phyloP scores from a whole-genome alignment of 2,113 vertebrate species.

The Melanocharis versteri region DNA sequence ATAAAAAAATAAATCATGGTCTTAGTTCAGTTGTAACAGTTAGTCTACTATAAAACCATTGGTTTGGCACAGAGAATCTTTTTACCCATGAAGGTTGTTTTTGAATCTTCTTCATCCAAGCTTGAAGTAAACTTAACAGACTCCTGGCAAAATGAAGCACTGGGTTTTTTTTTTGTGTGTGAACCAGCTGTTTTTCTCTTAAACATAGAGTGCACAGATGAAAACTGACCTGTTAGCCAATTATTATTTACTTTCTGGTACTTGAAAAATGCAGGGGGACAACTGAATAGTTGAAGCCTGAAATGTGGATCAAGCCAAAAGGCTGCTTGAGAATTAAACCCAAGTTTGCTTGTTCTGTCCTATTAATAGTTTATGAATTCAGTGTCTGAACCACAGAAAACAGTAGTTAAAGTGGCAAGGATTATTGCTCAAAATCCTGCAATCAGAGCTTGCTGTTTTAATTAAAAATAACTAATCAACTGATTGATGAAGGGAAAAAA shows the following conservation, averaged over 20 bases:
- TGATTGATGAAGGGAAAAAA: background rate
- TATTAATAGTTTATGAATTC: background rate
- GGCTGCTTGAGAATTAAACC: background rate
- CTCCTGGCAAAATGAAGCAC: background rate
- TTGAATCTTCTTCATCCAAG: background rate
- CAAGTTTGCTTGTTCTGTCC: background rate
- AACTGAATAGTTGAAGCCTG: background rate
- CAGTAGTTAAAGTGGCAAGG: background rate
- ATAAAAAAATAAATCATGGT: background rate
- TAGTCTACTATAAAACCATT: background rate
- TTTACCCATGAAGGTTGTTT: background rate
- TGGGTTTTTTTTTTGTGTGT: background rate
- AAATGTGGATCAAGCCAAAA: background rate
- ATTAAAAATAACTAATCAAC: constrained; percentile 48
- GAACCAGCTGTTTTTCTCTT: background rate
- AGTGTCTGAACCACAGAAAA: background rate
- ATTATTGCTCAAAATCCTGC: background rate
- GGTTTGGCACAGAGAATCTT: background rate
- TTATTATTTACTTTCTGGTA: background rate
- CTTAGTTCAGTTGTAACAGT: background rate
- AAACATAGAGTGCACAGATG: background rate
- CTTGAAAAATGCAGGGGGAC: background rate
- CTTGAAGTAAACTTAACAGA: background rate
- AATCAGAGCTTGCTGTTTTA: constrained; percentile 19
- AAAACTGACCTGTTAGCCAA: background rate